Evolutionary conservation across 2,113 vertebrate genomes (phyloP).

Genomic region (Sterna hirundo): DNA sequence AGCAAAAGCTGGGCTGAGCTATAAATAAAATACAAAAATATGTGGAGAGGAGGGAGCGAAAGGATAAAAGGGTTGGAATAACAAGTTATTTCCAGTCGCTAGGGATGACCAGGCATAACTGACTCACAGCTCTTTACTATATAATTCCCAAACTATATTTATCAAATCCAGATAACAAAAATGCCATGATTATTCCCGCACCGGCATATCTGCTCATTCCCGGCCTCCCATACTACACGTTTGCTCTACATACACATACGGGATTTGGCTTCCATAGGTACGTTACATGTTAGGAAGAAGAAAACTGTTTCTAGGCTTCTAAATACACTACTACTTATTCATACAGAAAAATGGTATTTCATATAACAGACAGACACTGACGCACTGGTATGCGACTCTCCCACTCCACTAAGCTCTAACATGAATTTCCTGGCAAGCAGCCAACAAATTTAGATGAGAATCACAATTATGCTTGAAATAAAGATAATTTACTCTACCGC

Average conservation of each 20-base stretch:
- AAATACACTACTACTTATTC: background rate
- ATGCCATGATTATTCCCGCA: background rate
- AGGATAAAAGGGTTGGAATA: constrained; percentile 54
- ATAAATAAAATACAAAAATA: constrained; percentile 57
- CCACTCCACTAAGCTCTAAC: background rate
- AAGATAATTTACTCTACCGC: background rate
- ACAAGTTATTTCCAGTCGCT: constrained; percentile 58
- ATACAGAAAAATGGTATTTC: background rate
- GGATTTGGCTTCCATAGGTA: background rate
- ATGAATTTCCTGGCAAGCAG: background rate
- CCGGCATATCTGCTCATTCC: background rate
- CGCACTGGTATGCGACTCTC: background rate
- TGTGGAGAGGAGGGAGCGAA: constrained; percentile 1
- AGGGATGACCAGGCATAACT: constrained; percentile 52
- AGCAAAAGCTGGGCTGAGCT: background rate
- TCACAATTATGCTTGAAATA: background rate
- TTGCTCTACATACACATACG: background rate
- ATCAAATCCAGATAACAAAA: constrained; percentile 22
- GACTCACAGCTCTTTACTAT: constrained; percentile 32
- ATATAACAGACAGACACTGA: background rate
- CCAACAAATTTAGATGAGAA: background rate
- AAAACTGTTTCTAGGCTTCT: background rate
- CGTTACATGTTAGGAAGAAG: background rate
- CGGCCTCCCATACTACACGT: background rate
- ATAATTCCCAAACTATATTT: constrained; percentile 37